Conservation (phyloP, 2,113 vertebrate species). For the Brachionichthys hirsutus region DNA sequence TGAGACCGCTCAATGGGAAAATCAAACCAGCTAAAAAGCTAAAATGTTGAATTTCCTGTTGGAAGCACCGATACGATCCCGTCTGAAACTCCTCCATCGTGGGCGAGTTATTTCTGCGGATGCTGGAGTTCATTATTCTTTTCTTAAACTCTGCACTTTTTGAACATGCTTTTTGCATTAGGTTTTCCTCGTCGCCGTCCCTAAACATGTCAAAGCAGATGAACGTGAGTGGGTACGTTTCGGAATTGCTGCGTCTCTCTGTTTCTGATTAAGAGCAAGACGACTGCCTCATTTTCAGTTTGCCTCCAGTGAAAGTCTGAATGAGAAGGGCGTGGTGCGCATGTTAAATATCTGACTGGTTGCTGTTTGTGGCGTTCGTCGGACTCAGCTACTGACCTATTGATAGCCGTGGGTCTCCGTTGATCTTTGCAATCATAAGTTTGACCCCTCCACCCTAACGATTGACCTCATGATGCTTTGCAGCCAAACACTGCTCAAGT, state of each 20-base stretch:
- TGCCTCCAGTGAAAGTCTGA: constrained; percentile 35
- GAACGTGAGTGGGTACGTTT: constrained; percentile 56
- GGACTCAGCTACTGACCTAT: constrained; percentile 3
- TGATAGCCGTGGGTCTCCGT: not conserved
- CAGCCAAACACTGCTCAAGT: too few relatives aligned
- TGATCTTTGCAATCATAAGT: not conserved
- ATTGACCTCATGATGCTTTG: too few relatives aligned
- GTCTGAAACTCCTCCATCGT: not conserved
- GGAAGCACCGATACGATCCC: not conserved
- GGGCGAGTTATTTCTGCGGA: constrained; percentile 17
- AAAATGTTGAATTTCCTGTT: not conserved
- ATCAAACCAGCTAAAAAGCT: constrained; percentile 28
- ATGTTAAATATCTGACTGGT: constrained; percentile 27
- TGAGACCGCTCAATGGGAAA: constrained; percentile 48
- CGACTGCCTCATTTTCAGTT: constrained; percentile 58
- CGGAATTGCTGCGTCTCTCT: constrained; percentile 53
- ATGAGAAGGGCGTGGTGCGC: constrained; percentile 36
- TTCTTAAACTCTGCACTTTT: constrained; percentile 17
- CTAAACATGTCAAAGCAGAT: constrained; percentile 59
- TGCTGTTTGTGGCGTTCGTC: constrained; percentile 38
- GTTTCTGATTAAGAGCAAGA: constrained; percentile 61
- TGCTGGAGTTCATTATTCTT: constrained; percentile 22
- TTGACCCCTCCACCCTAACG: too few relatives aligned
- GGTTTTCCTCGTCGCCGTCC: constrained; percentile 43
- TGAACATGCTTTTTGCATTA: constrained; percentile 53